A percentile compares a stretch with the other conserved stretches of the same genome.
Conservation (phyloP, 2,797 vertebrate species). For the Macrochelys suwanniensis region DNA sequence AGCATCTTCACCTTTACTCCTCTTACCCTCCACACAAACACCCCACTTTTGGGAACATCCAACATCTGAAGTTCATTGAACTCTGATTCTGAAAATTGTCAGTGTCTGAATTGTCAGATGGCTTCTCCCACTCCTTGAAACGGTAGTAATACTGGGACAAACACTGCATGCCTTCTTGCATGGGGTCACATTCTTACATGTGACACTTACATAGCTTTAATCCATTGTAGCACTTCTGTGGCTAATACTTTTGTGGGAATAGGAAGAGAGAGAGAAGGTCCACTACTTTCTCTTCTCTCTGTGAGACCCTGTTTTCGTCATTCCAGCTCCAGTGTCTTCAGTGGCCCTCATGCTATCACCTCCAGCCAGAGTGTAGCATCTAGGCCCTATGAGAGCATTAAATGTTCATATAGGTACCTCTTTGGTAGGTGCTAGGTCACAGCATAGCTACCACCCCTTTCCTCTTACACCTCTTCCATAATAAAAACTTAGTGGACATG, state of each 20-base stretch:
- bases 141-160: not conserved
- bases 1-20: not conserved
- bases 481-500: not conserved
- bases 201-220: not conserved
- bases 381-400: not conserved
- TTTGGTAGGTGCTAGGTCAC: not conserved
- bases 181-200: not conserved
- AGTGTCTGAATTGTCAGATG: not conserved
- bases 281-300: not conserved
- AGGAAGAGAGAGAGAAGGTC: not conserved
- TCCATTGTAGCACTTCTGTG: not conserved
- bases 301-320: not conserved
- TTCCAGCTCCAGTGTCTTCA: not conserved
- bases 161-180: not conserved
- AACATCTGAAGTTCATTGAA: not conserved
- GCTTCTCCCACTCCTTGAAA: accelerated
- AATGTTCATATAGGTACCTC: not conserved
- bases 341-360: not conserved
- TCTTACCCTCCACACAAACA: not conserved
- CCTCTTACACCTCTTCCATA: not conserved
- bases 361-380: not conserved
- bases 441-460: not conserved
- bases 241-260: not conserved
- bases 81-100: not conserved
- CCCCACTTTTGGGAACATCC: not conserved